Base-by-base conservation (phyloP, 2,113 vertebrate genomes). In the Bufo bufo region DNA sequence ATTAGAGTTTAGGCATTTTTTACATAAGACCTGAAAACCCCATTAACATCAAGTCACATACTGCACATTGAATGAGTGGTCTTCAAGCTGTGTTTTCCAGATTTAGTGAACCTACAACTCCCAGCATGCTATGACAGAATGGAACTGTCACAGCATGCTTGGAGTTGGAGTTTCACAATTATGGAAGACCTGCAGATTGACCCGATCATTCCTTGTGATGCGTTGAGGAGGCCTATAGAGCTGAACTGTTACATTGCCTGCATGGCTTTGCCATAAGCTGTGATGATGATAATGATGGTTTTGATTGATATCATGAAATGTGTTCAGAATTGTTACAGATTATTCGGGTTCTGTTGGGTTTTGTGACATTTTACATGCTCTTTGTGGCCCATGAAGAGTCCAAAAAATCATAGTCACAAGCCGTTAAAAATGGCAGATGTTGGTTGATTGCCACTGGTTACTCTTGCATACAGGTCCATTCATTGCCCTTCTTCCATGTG, bases 191-290 rank as follows among this genome's bases (percentile, higher is more conserved):
- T 33, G 33, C 33, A 33, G 33, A 33, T 33, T 54, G 52, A 54
- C 10, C 52, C 52, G 10, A 54, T 54, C 6, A 11, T 54, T 54
- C 10, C 52, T 54, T 54, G 52, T 54, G 56, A 3, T 59, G 13
- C 12, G 10, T 59, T 59, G 56, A 13, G 56, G 13, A 14, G 3
- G 9, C 13, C 12, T 59, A 59, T 59, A 59, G 9, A 59, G 3
- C 63, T 75, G 3, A 4, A 14, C 5, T 49, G 7, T 50, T 56
- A 54, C 10, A 13, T 16, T 56, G 54, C 43, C 54, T 80, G 49
- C 52, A 59, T 33, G 77, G 77, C 43, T 58, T 33, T 80, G 54
- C n/a, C n/a, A 80, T 59, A 80, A 79, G 45, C 77, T 80, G 52
- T 59, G 52, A 54, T 78, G 77, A 56, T 56, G 23, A 9, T 59